Conservation (phyloP, 2,113 vertebrate genomes). For the Callorhinus ursinus region DNA sequence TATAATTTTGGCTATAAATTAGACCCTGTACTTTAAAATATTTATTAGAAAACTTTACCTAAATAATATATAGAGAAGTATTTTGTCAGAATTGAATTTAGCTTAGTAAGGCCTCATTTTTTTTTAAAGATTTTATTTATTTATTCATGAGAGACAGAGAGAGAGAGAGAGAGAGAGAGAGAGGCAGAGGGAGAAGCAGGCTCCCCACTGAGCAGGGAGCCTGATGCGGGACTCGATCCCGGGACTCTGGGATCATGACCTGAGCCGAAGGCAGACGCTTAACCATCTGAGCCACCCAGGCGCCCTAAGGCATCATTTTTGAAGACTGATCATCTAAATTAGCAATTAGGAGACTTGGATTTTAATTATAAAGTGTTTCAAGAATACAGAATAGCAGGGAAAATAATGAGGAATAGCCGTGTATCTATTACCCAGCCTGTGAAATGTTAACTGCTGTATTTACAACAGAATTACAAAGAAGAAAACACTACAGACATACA, state of each 20-base stretch:
- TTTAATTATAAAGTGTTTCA: background rate
- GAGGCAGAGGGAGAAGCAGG: too few relatives aligned
- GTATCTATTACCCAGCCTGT: background rate
- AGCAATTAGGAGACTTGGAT: background rate
- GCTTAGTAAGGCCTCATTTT: background rate
- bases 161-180: too few relatives aligned
- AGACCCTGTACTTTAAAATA: background rate
- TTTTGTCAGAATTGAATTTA: constrained; percentile 27
- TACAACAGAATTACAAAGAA: background rate
- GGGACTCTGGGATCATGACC: too few relatives aligned
- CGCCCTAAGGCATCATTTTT: background rate
- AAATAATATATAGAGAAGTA: background rate
- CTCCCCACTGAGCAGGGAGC: too few relatives aligned
- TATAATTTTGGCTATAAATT: background rate
- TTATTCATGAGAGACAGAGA: too few relatives aligned
- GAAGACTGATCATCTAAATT: background rate
- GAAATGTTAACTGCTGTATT: background rate
- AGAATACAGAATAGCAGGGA: background rate
- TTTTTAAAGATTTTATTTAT: too few relatives aligned
- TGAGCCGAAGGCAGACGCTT: too few relatives aligned
- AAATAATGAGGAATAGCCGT: background rate
- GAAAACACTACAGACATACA: background rate
- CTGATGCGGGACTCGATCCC: too few relatives aligned
- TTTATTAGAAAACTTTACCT: background rate
- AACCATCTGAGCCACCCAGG: too few relatives aligned